Evolutionary conservation across 2,888 invertebrate genomes (phyloP).

Genomic region (Meandrusa payeni): DNA sequence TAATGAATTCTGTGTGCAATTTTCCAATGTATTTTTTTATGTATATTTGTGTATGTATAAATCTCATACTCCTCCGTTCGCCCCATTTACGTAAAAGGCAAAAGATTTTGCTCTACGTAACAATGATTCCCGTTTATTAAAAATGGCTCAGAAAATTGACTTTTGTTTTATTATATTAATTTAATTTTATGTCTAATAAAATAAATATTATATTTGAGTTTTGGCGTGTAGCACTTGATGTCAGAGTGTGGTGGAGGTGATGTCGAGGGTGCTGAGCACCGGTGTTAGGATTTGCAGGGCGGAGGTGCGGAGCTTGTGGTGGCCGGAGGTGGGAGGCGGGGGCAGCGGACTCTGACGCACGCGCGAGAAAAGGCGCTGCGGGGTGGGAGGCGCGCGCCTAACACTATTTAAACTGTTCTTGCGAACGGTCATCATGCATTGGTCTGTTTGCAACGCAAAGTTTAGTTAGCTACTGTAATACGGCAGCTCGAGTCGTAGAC

Average conservation of each 20-base stretch:
- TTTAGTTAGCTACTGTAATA: slow-evolving; percentile 82
- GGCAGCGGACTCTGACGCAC: slow-evolving; percentile 74
- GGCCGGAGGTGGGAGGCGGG: slow-evolving; percentile 23
- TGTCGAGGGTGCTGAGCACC: slow-evolving; percentile 30
- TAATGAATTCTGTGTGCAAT: too few relatives aligned
- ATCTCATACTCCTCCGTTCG: too few relatives aligned
- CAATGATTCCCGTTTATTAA: too few relatives aligned
- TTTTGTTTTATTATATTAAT: too few relatives aligned
- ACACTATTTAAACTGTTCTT: slow-evolving; percentile 84
- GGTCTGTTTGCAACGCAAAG: slow-evolving; percentile 85
- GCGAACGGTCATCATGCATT: slow-evolving; percentile 84
- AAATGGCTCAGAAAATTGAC: too few relatives aligned
- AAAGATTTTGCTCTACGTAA: too few relatives aligned
- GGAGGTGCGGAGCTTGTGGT: slow-evolving; percentile 30
- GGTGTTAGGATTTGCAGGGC: slow-evolving; percentile 27
- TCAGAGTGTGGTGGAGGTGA: slow-evolving; percentile 15
- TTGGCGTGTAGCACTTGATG: slow-evolving; percentile 22
- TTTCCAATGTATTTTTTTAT: too few relatives aligned
- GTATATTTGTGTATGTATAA: too few relatives aligned
- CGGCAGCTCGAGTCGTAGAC: slow-evolving; percentile 78
- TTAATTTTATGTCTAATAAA: too few relatives aligned
- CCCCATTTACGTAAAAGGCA: too few relatives aligned
- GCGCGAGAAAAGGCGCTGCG: slow-evolving; percentile 79
- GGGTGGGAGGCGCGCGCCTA: slow-evolving; percentile 79
- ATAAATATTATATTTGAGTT: too few relatives aligned